Percentiles rank a stretch among this genome's conserved stretches.
Evolutionary conservation across 2,113 vertebrate species (phyloP).

Genomic region (Eulacestoma nigropectus): DNA sequence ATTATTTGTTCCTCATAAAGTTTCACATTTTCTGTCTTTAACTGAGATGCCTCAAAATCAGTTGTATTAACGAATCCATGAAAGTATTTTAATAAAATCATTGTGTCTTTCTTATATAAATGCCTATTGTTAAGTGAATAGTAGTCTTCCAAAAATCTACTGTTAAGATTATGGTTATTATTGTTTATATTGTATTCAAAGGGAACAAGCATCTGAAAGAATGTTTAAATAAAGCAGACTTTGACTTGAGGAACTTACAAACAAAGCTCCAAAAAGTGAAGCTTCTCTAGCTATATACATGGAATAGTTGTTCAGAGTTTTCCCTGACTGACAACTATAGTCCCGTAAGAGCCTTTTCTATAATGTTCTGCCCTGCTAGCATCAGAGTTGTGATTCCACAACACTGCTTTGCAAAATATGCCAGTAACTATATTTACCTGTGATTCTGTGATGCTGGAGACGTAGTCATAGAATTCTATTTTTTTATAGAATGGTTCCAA

Average conservation of each 20-base stretch:
- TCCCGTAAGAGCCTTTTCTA: not conserved
- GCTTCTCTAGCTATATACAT: not conserved
- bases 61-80: not conserved
- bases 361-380: not conserved
- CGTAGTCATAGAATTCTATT: not conserved
- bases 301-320: not conserved
- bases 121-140: not conserved
- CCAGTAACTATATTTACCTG: not conserved
- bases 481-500: not conserved
- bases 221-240: not conserved
- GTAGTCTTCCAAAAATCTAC: not conserved
- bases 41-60: not conserved
- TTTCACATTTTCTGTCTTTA: not conserved
- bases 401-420: not conserved
- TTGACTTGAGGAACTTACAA: not conserved
- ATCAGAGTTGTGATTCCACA: not conserved
- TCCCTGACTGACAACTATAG: not conserved
- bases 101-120: not conserved
- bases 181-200: not conserved
- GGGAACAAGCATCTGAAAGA: not conserved
- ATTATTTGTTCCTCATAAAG: not conserved
- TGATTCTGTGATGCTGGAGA: not conserved
- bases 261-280: not conserved
- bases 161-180: not conserved
- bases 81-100: not conserved